Evolutionary conservation across 2,797 vertebrate genomes (phyloP).

Genomic region (Morus bassanus): DNA sequence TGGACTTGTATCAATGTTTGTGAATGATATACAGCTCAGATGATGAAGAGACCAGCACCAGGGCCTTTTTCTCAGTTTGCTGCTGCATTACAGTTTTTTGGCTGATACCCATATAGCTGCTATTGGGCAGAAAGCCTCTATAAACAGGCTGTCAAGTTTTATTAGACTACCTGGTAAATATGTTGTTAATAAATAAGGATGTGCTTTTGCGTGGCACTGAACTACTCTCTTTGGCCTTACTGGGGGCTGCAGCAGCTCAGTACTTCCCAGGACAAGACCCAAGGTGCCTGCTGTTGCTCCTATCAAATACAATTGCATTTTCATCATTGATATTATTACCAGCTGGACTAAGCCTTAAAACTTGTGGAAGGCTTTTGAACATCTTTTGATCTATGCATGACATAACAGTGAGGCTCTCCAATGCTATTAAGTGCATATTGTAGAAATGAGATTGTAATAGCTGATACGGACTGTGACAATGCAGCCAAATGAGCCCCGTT

Average conservation of each 20-base stretch:
- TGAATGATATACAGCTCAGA: neutral
- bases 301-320: neutral
- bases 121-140: conserved; percentile 25
- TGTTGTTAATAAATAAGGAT: conserved; percentile 43
- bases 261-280: neutral
- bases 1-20: neutral
- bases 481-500: neutral
- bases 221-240: neutral
- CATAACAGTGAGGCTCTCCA: neutral
- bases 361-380: neutral
- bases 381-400: neutral
- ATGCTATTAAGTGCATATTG: neutral
- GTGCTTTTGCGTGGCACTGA: neutral
- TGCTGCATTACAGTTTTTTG: conserved; percentile 1
- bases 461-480: neutral
- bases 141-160: conserved; percentile 33
- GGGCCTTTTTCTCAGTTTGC: neutral
- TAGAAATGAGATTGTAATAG: neutral
- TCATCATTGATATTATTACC: neutral
- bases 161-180: conserved; percentile 32
- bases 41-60: neutral
- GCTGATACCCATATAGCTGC: neutral
- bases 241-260: neutral
- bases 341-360: neutral
- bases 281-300: neutral